Conservation (phyloP, 2,888 invertebrate species). For the Sarcophaga subvicina region DNA sequence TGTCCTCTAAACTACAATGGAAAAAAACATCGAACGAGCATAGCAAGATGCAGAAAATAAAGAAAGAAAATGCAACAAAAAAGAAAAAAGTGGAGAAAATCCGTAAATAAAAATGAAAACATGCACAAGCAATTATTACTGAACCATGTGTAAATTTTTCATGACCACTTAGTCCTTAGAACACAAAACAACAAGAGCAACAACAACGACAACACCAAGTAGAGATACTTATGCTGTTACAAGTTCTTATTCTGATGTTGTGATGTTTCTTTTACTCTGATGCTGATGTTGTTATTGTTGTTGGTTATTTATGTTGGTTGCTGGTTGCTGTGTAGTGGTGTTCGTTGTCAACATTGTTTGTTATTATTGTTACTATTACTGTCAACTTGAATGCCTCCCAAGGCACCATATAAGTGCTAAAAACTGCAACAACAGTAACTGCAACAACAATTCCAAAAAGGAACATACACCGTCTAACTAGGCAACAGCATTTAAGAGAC, state of each 20-base stretch:
- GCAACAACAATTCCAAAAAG: slow-evolving; percentile 17
- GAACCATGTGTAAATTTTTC: slow-evolving; percentile 67
- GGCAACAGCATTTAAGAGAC: slow-evolving; percentile 30
- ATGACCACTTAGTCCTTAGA: slow-evolving; percentile 61
- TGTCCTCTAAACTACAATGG: slow-evolving; percentile 33
- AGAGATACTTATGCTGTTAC: slow-evolving; percentile 32
- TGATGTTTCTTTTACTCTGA: too few relatives aligned
- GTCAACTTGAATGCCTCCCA: slow-evolving; percentile 63
- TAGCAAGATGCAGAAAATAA: background rate
- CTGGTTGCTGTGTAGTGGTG: background rate
- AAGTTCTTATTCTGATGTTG: slow-evolving; percentile 33
- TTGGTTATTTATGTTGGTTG: background rate
- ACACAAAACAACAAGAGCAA: background rate
- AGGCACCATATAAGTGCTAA: slow-evolving; percentile 57
- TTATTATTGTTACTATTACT: slow-evolving; percentile 63
- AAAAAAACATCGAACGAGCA: background rate
- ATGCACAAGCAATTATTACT: slow-evolving; percentile 64
- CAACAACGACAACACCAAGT: background rate
- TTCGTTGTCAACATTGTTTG: slow-evolving; percentile 47
- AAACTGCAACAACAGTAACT: background rate
- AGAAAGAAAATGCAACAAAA: background rate
- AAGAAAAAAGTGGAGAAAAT: background rate
- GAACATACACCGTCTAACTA: background rate
- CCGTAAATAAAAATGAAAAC: slow-evolving; percentile 51
- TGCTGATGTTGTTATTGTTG: slow-evolving; percentile 3